A percentile compares a stretch with the other conserved stretches of the same genome.
Conservation (phyloP, 2,113 vertebrate genomes). For the Heteronetta atricapilla region DNA sequence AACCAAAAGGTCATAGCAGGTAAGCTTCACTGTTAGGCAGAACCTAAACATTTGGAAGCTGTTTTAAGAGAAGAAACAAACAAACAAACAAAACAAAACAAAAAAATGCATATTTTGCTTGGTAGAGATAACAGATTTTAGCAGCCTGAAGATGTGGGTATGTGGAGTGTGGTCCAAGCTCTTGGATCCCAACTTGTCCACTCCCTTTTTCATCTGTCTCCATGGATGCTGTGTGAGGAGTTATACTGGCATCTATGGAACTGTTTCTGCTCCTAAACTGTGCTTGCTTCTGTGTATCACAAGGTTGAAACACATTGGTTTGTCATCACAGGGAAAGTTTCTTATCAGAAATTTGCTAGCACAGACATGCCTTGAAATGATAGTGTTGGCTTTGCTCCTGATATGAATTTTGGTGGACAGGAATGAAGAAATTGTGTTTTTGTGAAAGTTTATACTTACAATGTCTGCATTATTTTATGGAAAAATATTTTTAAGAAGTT, state of each 20-base stretch:
- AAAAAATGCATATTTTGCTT: background rate
- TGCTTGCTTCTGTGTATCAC: background rate
- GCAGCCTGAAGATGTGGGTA: background rate
- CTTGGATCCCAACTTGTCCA: rapidly evolving
- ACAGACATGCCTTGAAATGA: background rate
- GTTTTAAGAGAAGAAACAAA: background rate
- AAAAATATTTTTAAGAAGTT: background rate
- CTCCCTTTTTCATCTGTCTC: background rate
- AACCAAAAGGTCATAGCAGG: background rate
- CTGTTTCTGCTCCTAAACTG: background rate
- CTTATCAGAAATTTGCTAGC: background rate
- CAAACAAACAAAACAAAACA: too few species aligned
- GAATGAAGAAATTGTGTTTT: background rate
- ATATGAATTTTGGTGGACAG: background rate
- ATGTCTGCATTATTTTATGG: background rate
- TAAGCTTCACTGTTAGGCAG: background rate
- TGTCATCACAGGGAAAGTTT: background rate
- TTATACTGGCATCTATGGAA: background rate
- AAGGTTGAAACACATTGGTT: background rate
- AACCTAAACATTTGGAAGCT: background rate
- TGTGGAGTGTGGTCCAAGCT: background rate
- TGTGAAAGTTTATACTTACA: background rate
- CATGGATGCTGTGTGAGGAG: background rate
- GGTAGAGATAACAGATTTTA: background rate
- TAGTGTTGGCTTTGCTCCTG: background rate